Base-by-base conservation (phyloP, 2,113 vertebrate species). In the Petrocephalus microphthalmus region DNA sequence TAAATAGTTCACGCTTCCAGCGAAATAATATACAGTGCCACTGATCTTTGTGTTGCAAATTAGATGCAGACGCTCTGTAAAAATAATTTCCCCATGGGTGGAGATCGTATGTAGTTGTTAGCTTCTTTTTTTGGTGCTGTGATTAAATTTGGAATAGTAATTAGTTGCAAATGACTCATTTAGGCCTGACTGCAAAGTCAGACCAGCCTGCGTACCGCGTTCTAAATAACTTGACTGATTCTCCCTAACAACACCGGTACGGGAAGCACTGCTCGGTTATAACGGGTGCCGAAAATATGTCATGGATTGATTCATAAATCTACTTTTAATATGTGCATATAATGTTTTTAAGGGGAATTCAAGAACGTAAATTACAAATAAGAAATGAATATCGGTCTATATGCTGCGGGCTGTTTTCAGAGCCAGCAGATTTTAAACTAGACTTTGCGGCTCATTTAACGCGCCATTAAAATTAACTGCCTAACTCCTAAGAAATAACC, bases 381-480 rank as follows among this genome's bases (percentile, higher is more conserved):
- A 78, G 17, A 78, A 19, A 78, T 13, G 13, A 2, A 74, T 15
- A 20, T 20, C 3, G 54, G 54, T 5, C 71, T 78, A 42, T 78
- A 42, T 19, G 45, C 33, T 49, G 20, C 81, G 49, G 22, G 45
- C 45, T 47, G 19, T 49, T 83, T 49, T 20, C 45, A 47, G 81
- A 83, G 33, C 17, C 33, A 78, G 81, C 81, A 83, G 52, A 33
- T 84, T 84, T 81, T 53, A 52, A 84, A 53, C 22, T 8, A 29
- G 82, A 19, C 25, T 84, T 52, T 91, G 92, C 93, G 93, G 93
- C 92, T 92, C 94, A 93, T 94, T 95, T 95, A 94, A 95, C 94
- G 91, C 93, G 91, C 94, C 91, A 95, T 94, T 94, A 95, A 94
- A 93, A 92, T 87, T 95, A 95, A 95, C 94, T 95, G 91, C 91